Evolutionary conservation across 2,888 invertebrate species (phyloP), one percentile per base, ranked within the genome.

Genomic region (Actias luna): DNA sequence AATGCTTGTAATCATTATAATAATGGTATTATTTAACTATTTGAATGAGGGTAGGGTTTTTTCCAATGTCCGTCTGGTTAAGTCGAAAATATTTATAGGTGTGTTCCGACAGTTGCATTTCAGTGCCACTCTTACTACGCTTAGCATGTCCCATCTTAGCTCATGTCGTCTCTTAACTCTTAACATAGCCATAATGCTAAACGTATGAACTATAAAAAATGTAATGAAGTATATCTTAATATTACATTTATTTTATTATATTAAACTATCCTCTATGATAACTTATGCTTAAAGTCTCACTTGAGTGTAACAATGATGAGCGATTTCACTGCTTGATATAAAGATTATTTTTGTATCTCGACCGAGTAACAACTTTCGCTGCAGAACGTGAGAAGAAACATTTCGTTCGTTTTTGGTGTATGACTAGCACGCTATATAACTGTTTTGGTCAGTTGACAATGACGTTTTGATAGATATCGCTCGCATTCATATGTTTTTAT

Each of bases 301-400:
- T 64, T 77, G 78, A 82, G 83, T 84, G 75, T 74, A 55, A 62
- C 57, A 58, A 75, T 74, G 70, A 75, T 70, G 75, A 77, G 74
- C 76, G 78, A 80, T 90, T 89, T 90, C 88, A 86, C 89, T 86
- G 78, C 79, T 81, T 79, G 77, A 85, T 84, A 84, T 80, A 80
- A 75, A 78, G 79, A 80, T 85, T 84, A 82, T 80, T 82, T 76
- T 84, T 71, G 79, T 85, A 85, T 83, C 79, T 85, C 76, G 84
- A 84, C 79, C 83, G 72, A 73, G 76, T 74, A 74, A 71, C 65
- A 69, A 85, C 88, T 88, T 88, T 88, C 88, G 84, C 85, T 79
- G 63, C 63, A 70, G 71, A 69, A 71, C 63, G 66, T 65, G 62
- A 58, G 57, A 42, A 69, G 62, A 65, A 66, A 76, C 73, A 74